phyloP scores from a whole-genome alignment of 2,888 invertebrate species.

The Macrostomum cliftonense region DNA sequence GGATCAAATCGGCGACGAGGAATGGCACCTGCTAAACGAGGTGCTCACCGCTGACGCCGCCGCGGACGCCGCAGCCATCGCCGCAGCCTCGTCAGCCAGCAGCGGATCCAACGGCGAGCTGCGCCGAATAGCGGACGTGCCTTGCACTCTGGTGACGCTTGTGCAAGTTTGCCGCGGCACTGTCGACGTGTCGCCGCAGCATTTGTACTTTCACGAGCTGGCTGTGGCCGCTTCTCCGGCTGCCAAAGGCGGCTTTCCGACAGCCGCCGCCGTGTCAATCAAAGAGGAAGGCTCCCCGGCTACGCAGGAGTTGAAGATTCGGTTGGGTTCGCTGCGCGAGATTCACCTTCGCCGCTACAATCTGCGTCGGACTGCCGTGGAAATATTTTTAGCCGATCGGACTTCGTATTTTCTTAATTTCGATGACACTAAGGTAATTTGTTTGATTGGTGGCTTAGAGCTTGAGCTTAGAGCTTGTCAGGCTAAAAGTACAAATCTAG shows the following conservation, averaged over 20 bases:
- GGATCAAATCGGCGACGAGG: constrained; percentile 34
- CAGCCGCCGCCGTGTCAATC: background rate
- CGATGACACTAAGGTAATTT: constrained; percentile 43
- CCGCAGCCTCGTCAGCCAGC: background rate
- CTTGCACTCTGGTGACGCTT: background rate
- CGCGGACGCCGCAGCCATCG: background rate
- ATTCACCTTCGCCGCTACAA: constrained; percentile 49
- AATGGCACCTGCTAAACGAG: constrained; percentile 26
- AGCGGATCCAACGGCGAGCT: background rate
- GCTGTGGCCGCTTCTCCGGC: background rate
- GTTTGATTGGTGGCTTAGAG: too few species aligned
- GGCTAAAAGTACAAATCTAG: too few species aligned
- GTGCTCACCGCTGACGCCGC: background rate
- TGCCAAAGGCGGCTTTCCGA: background rate
- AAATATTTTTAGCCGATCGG: constrained; percentile 48
- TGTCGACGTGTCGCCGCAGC: background rate
- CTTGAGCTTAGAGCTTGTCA: too few species aligned
- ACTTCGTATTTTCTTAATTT: constrained; percentile 51
- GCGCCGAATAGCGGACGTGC: background rate
- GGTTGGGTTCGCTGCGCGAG: constrained; percentile 45
- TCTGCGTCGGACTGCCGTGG: constrained; percentile 47
- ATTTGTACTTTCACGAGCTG: background rate
- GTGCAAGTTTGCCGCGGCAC: background rate
- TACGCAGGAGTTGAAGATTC: constrained; percentile 39
- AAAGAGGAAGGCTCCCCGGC: background rate